Conservation (phyloP, 2,113 vertebrate genomes). For the Pterophyllum scalare region DNA sequence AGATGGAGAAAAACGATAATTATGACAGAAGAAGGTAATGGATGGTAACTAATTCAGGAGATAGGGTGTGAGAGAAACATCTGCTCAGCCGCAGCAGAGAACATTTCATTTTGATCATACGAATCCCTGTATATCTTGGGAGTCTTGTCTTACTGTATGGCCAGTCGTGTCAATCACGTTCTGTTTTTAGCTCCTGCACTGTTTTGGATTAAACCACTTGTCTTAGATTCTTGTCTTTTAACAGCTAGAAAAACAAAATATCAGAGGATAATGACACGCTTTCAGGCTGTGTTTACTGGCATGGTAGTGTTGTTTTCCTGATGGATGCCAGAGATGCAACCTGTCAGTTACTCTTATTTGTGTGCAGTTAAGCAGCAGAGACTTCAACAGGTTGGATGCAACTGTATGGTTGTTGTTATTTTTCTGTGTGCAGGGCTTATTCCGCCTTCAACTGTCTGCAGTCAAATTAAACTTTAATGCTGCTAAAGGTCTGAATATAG, state of each 20-base stretch:
- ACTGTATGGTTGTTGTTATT: neutral
- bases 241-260: slow-evolving; percentile 4
- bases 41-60: neutral
- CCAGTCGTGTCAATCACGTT: slow-evolving; percentile 32
- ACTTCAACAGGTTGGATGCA: neutral
- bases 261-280: slow-evolving; percentile 43
- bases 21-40: slow-evolving; percentile 3
- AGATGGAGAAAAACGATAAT: neutral
- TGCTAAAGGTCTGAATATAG: neutral
- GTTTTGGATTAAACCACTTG: slow-evolving; percentile 15
- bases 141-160: slow-evolving; percentile 5
- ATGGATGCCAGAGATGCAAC: slow-evolving; percentile 37
- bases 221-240: slow-evolving; percentile 16
- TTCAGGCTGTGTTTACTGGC: slow-evolving; percentile 19
- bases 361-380: slow-evolving; percentile 8
- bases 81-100: neutral
- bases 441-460: neutral
- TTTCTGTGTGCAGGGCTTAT: neutral
- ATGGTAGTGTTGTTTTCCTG: slow-evolving; percentile 10
- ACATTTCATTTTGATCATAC: slow-evolving; percentile 21
- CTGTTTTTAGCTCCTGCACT: slow-evolving; percentile 54
- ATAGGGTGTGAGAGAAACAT: neutral
- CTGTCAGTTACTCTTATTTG: slow-evolving; percentile 37
- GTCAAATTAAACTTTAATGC: neutral
- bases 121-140: neutral